Base-by-base conservation (phyloP, 2,113 vertebrate species). In the Salminus brasiliensis region DNA sequence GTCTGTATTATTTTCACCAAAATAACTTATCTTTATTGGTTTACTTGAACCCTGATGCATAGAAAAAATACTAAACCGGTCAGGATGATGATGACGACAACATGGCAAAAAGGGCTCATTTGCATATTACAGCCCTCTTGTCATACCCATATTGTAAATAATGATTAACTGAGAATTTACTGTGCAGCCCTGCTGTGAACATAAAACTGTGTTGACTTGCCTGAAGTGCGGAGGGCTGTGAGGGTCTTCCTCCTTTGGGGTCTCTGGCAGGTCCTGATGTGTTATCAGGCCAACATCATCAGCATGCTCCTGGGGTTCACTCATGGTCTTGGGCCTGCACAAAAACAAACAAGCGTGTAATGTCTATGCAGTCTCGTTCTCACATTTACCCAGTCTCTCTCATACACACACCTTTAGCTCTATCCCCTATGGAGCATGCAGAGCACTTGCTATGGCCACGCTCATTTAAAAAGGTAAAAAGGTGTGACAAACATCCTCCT, bases 321-420 rank as follows among this genome's bases (percentile, higher is more conserved):
- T 92, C 93, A 93, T 93, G 89, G 84, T 92, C 88, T 87, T 91
- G 80, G 81, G 88, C 88, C 93, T 93, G 68, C 68, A 84, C 16
- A 15, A 59, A 59, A 74, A 84, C 41, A 72, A 36, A 49, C 10
- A 72, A 6, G n/a, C 21, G 12, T 39, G 36, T 36, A 23, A 11
- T 21, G 32, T 39, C n/a, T 66, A 55, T 21, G 25, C 5, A 6
- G 30, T 27, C 8, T 23, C 45, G 11, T 47, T n/a, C 59, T 41
- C 69, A 62, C 15, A 45, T 12, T 49, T 12, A 49, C 12, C 47
- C 15, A 47, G 5, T 47, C 15, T 10, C 45, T 47, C 45, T 47
- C 59, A 53, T 18, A 67, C 67, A n/a, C 0, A 12, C 27, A 66
- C 62, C 29, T 47, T 60, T 36, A 15, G n/a, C 41, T 27, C 30